These are phyloP conservation scores for Clunio marinus DNA, from an alignment of 2,888 invertebrate species.

Conservation along the genomic window DNA sequence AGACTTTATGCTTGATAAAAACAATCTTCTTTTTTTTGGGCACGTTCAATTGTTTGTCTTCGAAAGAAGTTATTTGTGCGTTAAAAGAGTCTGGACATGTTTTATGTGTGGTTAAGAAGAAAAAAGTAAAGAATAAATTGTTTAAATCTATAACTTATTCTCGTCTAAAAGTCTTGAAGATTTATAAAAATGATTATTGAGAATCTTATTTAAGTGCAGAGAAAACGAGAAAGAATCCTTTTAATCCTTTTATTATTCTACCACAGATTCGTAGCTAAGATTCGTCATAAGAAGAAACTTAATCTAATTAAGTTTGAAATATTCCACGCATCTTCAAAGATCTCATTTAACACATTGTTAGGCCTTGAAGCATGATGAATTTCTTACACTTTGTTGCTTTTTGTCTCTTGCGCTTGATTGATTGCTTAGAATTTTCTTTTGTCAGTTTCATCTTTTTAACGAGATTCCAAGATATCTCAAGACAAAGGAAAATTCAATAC, in stretches of 20 bases:
- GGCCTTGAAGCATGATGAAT: neutral
- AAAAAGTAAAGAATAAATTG: too few relatives aligned
- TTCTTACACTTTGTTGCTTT: neutral
- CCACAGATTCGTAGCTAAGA: neutral
- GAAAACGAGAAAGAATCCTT: neutral
- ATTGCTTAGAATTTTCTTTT: neutral
- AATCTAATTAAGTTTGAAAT: slow-evolving; percentile 2
- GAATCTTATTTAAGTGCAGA: too few relatives aligned
- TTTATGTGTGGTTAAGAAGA: neutral
- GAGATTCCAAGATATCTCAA: too few relatives aligned
- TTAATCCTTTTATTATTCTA: neutral
- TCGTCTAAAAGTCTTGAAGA: too few relatives aligned
- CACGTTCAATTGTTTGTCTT: neutral
- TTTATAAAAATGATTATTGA: too few relatives aligned
- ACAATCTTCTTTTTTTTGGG: neutral
- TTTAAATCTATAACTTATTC: too few relatives aligned
- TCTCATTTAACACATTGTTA: neutral
- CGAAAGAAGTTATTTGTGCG: neutral
- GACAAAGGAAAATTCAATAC: too few relatives aligned
- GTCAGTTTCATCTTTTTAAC: neutral
- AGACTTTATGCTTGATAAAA: too few relatives aligned
- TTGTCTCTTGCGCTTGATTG: slow-evolving; percentile 6
- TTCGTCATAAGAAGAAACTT: neutral
- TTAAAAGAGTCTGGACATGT: neutral
- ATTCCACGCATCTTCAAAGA: neutral